A percentile compares a stretch with the other conserved stretches of the same genome.
Conservation (phyloP, 2,797 vertebrate genomes). For the Orientallactaga sibirica region DNA sequence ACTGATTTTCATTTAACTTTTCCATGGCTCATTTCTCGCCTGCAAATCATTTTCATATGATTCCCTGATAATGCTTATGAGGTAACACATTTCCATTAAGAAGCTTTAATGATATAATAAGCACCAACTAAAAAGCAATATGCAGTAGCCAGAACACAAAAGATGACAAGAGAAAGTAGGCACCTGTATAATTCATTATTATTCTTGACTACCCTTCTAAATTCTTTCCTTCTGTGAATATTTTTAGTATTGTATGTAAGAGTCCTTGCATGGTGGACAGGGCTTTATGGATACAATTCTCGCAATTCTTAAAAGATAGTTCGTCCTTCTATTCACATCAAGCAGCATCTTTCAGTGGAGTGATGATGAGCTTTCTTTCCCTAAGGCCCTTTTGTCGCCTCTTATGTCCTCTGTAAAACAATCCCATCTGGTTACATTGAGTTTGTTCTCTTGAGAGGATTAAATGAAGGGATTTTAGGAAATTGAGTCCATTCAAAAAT, state of each 20-base stretch:
- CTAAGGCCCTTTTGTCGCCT: background rate
- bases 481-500: background rate
- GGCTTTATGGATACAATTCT: background rate
- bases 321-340: background rate
- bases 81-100: constrained; percentile 70
- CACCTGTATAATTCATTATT: constrained; percentile 33
- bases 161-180: constrained; percentile 30
- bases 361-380: background rate
- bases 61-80: constrained; percentile 62
- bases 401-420: constrained; percentile 48
- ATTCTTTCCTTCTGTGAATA: constrained; percentile 10
- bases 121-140: constrained; percentile 57
- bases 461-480: constrained; percentile 19
- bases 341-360: background rate
- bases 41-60: constrained; percentile 67
- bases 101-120: constrained; percentile 70
- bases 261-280: background rate
- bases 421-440: background rate
- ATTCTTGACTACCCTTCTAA: constrained; percentile 27
- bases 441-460: constrained; percentile 13
- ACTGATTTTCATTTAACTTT: constrained; percentile 81
- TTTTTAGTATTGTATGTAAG: constrained; percentile 33
- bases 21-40: constrained; percentile 75
- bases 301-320: background rate
- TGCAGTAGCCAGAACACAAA: constrained; percentile 58